Evolutionary conservation across 1,140 invertebrate genomes (phyloP).

Genomic region (Meloidogyne floridensis): DNA sequence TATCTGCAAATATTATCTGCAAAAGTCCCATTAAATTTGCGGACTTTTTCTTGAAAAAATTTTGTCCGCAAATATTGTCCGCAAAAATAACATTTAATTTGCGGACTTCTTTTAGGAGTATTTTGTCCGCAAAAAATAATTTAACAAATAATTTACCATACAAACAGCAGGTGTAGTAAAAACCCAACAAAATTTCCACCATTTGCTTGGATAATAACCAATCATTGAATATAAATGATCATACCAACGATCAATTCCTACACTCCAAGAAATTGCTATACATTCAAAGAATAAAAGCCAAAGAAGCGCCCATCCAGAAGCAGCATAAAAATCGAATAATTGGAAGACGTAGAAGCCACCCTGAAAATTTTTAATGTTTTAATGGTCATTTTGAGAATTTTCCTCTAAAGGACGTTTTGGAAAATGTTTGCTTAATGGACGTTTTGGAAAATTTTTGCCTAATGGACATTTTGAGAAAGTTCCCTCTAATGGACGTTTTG

Average conservation of each 20-base stretch:
- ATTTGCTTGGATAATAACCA: constrained; percentile 89
- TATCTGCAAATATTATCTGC: too few relatives aligned
- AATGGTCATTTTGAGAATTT: constrained; percentile 1
- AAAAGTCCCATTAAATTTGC: not conserved
- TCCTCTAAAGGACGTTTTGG: not conserved
- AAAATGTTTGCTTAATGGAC: constrained; percentile 12
- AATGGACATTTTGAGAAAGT: too few relatives aligned
- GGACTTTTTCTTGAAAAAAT: not conserved
- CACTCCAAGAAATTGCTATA: constrained; percentile 95
- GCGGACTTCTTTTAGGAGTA: too few relatives aligned
- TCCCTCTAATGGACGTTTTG: too few relatives aligned
- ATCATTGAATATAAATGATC: constrained; percentile 98
- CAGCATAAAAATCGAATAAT: constrained; percentile 94
- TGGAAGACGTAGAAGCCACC: constrained; percentile 99
- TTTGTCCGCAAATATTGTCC: too few relatives aligned
- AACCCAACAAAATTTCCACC: constrained; percentile 98
- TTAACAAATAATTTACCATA: constrained; percentile 74
- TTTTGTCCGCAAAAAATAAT: too few relatives aligned
- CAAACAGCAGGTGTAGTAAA: constrained; percentile 88
- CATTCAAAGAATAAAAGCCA: constrained; percentile 99
- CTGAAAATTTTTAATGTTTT: constrained; percentile 68
- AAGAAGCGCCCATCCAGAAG: constrained; percentile 90
- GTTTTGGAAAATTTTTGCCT: too few relatives aligned
- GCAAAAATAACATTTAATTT: too few relatives aligned
- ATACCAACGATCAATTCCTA: constrained; percentile 89